Conservation (phyloP, 2,113 vertebrate genomes). For the Nyctereutes procyonoides region DNA sequence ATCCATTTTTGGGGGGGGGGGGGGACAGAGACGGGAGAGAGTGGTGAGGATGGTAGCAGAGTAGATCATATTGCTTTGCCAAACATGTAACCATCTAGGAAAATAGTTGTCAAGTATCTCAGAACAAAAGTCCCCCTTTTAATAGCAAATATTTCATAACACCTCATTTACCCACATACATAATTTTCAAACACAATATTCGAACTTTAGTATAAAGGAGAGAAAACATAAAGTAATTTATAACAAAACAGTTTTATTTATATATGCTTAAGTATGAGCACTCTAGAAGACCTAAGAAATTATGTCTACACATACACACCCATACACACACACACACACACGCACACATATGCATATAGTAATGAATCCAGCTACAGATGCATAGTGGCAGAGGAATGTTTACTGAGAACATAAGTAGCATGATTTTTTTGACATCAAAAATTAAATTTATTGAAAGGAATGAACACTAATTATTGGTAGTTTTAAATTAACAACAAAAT, state of each 20-base stretch:
- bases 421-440: background rate
- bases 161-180: background rate
- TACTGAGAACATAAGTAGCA: background rate
- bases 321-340: background rate
- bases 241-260: background rate
- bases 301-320: background rate
- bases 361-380: background rate
- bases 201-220: background rate
- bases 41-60: background rate
- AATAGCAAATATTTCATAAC: background rate
- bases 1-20: background rate
- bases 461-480: background rate
- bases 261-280: background rate
- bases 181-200: background rate
- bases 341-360: background rate
- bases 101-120: background rate
- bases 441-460: background rate
- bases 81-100: background rate
- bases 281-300: background rate
- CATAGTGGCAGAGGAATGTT: background rate
- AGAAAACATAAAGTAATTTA: background rate
- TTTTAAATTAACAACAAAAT: background rate
- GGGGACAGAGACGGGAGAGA: background rate
- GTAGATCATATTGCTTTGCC: background rate
- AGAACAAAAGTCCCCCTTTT: background rate